Evolutionary conservation across 2,888 invertebrate genomes (phyloP), one percentile per base, ranked within the genome.

Genomic region (Strigamia maritima): DNA sequence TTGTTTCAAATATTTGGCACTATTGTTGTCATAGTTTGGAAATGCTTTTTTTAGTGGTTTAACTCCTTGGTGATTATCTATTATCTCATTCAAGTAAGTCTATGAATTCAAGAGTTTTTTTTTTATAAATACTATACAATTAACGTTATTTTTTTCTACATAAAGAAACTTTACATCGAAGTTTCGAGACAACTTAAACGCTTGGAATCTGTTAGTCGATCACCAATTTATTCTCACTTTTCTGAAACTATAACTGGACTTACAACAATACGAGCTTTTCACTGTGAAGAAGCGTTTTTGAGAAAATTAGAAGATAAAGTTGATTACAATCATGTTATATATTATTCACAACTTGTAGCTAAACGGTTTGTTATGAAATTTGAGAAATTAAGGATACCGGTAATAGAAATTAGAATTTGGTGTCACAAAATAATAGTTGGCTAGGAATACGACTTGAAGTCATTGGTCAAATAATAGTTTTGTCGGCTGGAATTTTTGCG

Each of bases 391-490:
- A n/a, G n/a, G n/a, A n/a, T n/a, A n/a, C n/a, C n/a, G n/a, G n/a
- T n/a, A n/a, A n/a, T n/a, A n/a, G n/a, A n/a, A 22, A 22, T 60
- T 60, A 6, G 60, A 8, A 22, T 49, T 40, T n/a, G n/a, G 4
- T 24, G 74, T 40, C 40, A 40, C 79, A n/a, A 76, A 35, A 16
- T 54, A 75, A 14, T 79, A 92, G 96, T 84, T 98, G 98, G 98
- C 88, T 98, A 83, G 95, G 97, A 0, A 90, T 99, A 40, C 90
- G 98, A 38, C 88, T 98, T 80, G 98, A 99, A 88, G 94, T 95
- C 91, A 93, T 98, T 80, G 98, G 98, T 82, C 98, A 97, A 87
- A 88, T 94, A 81, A 94, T 98, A 82, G 97, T 98, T 82, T 92
- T 98, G 85, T 97, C 97, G 86, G 92, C 98, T 3, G 93, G 97